A percentile compares a stretch with the other conserved stretches of the same genome.
These are phyloP conservation scores for Microtus pennsylvanicus DNA, from an alignment of 2,113 vertebrate species.

Conservation along the genomic window DNA sequence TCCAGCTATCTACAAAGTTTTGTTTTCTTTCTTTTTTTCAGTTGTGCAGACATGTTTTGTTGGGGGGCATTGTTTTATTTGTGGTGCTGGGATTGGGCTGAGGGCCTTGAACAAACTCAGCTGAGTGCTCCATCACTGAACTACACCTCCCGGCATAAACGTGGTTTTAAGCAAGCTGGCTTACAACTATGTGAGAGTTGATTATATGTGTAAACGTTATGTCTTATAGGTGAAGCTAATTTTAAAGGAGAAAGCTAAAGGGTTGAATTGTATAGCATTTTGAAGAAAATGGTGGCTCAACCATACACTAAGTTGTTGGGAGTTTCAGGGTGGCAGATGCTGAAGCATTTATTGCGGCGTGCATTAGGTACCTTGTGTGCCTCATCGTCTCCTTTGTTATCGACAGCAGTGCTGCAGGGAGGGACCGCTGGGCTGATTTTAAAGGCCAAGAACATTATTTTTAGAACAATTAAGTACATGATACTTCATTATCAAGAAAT, in stretches of 20 bases:
- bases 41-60: neutral
- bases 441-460: neutral
- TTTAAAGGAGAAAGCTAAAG: neutral
- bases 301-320: neutral
- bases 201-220: neutral
- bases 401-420: neutral
- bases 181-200: constrained; percentile 32
- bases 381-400: neutral
- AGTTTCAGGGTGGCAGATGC: neutral
- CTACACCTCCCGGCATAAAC: neutral
- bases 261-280: neutral
- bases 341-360: neutral
- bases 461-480: neutral
- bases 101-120: neutral
- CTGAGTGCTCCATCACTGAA: neutral
- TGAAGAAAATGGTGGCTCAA: neutral
- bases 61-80: neutral
- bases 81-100: neutral
- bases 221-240: neutral
- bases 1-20: neutral
- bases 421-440: neutral
- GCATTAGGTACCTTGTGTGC: neutral
- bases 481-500: neutral
- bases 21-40: neutral
- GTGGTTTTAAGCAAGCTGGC: constrained; percentile 44